Evolutionary conservation across 2,113 vertebrate species (phyloP), one percentile per base, ranked within the genome.

Genomic region (Gambusia holbrooki): DNA sequence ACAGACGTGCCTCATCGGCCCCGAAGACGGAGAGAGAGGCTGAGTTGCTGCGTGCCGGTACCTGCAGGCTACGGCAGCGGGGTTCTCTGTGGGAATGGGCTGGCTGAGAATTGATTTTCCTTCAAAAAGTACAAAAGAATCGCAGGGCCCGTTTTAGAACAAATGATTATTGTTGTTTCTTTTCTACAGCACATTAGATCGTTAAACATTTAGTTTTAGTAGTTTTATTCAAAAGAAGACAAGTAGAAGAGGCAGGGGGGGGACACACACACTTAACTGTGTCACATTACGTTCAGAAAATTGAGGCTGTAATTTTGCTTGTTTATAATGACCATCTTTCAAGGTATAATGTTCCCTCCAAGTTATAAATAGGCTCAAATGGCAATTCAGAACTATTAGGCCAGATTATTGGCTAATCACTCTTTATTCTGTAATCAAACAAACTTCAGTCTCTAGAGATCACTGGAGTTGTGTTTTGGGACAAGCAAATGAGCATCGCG

Each of bases 191-290:
- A 75, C 15, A 17, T 28, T 14, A 37, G 63, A 27, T 28, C 1
- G 30, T 71, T 76, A 79, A 72, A 77, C 63, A 73, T 69, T 79
- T 28, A 66, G 12, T 65, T 73, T 19, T 76, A 25, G 29, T 33
- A 51, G 29, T 58, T 80, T 61, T 58, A 29, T 62, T 22, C 25
- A 45, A 72, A 60, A 64, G 9, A 58, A 25, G 6, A 33, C 32
- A 33, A 15, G 33, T 51, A 61, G 27, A 25, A 40, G 22, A 3
- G 2, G 65, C 9, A 2, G 40, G 40, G 3, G 4, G 69, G 14
- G 65, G 66, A 65, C n/a, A n/a, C n/a, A 9, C 66, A 37, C 30
- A 48, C 66, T 81, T 68, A 79, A 61, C 27, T 45, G 11, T 28
- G 25, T 12, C 54, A 66, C 58, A 67, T 64, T 32, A 71, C 29